Conservation (phyloP, 2,888 invertebrate species). For the Dicycla oo region DNA sequence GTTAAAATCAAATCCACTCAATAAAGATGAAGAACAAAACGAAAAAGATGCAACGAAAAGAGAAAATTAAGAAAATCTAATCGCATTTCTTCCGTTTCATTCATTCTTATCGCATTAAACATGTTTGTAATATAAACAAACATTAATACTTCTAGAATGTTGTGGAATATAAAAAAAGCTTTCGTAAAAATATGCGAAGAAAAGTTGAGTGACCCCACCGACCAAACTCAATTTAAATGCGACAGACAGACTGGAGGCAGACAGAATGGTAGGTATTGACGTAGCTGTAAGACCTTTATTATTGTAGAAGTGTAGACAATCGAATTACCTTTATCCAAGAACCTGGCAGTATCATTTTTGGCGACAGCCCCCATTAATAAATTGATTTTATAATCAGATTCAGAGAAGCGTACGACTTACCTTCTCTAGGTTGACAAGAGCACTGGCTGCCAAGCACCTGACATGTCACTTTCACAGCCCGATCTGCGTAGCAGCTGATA, state of each 20-base stretch:
- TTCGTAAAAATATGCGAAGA: conserved; percentile 8
- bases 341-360: background rate
- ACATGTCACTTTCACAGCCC: conserved; percentile 36
- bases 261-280: conserved; percentile 6
- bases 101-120: conserved; percentile 3
- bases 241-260: conserved; percentile 4
- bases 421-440: conserved; percentile 36
- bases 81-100: conserved; percentile 1
- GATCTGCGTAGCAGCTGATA: conserved; percentile 30
- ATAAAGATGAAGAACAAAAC: background rate
- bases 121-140: conserved; percentile 17
- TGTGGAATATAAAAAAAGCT: conserved; percentile 3
- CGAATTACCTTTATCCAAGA: background rate
- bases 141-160: background rate
- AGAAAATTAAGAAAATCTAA: conserved; percentile 13
- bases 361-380: no score
- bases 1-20: background rate
- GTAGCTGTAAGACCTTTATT: background rate
- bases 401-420: conserved; percentile 30
- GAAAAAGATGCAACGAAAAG: background rate
- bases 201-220: conserved; percentile 25
- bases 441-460: conserved; percentile 17
- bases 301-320: background rate
- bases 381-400: background rate
- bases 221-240: conserved; percentile 30